Evolutionary conservation across 2,888 invertebrate species (phyloP), one percentile per base, ranked within the genome.

Genomic region (Folsomia manolachei): DNA sequence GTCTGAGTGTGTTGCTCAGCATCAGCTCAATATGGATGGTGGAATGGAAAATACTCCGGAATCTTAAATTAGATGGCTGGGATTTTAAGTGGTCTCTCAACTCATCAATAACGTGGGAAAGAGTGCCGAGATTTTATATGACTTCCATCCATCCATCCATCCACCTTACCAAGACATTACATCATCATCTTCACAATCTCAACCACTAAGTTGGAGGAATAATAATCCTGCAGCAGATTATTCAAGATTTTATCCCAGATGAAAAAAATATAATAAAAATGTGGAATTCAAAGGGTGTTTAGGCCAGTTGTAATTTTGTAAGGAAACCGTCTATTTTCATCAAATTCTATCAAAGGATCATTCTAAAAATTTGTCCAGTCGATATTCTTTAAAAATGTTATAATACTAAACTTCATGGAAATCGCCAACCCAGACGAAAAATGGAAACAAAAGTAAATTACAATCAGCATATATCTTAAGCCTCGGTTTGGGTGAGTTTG

Each of bases 21-120:
- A 18, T 62, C 24, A 62, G 23, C 26, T 67, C 56, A 52, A 67
- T 53, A 67, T 67, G 67, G 52, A 14, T 19, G 53, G n/a, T 2
- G 19, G 27, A 56, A 56, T 67, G 21, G n/a, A 7, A 27, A 63
- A 25, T 27, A 63, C 27, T 18, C 56, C 11, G 19, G 7, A 56
- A 56, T 56, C 56, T 21, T 56, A 56, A 56, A 56, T 56, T 56
- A 56, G 56, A 56, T 56, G 56, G 56, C 56, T 56, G 19, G 56
- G 56, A 56, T 56, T 56, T 56, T 56, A 56, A 56, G 56, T 56
- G 56, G 18, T 56, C 56, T 56, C 56, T 56, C 56, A 18, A 56
- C 51, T 66, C 65, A 66, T 66, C 65, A 52, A 66, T 66, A 51
- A 51, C 65, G 65, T 66, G 65, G 65, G 65, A 66, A 66, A 18